Evolutionary conservation across 2,888 invertebrate species (phyloP), one percentile per base, ranked within the genome.

Genomic region (Agrilus mali): DNA sequence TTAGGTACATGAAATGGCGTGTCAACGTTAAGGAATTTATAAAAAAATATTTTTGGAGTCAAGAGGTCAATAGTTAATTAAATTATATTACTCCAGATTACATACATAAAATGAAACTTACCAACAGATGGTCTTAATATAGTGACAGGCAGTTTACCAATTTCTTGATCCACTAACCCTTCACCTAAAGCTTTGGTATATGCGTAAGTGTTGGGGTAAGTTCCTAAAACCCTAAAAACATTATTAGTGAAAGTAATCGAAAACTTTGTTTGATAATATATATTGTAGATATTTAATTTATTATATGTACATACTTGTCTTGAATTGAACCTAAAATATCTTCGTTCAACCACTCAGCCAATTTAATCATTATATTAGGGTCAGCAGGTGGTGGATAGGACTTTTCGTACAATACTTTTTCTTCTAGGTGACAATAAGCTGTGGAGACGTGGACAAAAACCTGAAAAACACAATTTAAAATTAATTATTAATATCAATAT

Each of bases 111-210:
- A 7, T 27, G 37, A 22, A 12, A 57, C 68, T 67, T 63, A 79
- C 79, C 82, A 55, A 93, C 87, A 1, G 92, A 90, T 2, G 92
- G 94, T 51, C 95, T 70, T 17, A 93, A 66, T 43, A 96, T 82
- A 42, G 86, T 72, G 0, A 82, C 73, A 0, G 94, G 94, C 7
- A 96, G 66, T 20, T 78, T 73, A 2, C 73, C 65, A 67, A 86
- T 83, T 38, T 86, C 78, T 57, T 89, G 86, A 1, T 82, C 78
- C 1, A 90, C 82, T 45, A 93, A 60, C 12, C 82, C 78, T 65
- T 96, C 95, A 0, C 89, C 86, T 12, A 96, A 66, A 0, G 92
- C 86, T 68, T 96, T 96, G 0, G 95, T 94, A 61, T 86, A 93
- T 0, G 94, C 90, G 61, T 95, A 95, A 0, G 92, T 90, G 63